Conservation (phyloP, 2,888 invertebrate genomes). For the Drosophila infuscata region DNA sequence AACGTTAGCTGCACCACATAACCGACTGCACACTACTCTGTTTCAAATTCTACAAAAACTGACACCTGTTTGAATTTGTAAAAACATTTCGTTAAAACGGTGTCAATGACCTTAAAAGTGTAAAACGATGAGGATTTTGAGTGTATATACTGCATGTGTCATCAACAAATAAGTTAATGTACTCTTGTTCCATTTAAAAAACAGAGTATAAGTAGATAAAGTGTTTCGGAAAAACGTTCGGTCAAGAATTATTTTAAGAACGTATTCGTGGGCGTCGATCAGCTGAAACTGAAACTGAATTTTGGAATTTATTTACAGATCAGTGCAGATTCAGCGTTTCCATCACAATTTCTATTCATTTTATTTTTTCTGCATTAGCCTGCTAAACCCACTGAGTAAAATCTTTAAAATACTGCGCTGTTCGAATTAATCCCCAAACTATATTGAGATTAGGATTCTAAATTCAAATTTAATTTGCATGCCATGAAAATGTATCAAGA, state of each 20-base stretch:
- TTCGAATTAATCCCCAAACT: not conserved
- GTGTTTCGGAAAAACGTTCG: conserved; percentile 25
- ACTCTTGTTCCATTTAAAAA: not conserved
- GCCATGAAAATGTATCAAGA: not conserved
- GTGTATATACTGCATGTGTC: not conserved
- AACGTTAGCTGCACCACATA: not conserved
- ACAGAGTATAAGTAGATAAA: conserved; percentile 27
- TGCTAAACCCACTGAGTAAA: not conserved
- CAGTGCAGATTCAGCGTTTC: conserved; percentile 7
- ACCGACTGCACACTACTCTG: not conserved
- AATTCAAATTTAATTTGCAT: not conserved
- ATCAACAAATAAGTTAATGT: not conserved
- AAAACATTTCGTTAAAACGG: not conserved
- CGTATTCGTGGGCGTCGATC: conserved; percentile 53
- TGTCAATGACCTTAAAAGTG: not conserved
- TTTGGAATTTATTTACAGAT: conserved; percentile 42
- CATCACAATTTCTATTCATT: conserved; percentile 11
- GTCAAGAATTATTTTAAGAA: conserved; percentile 58
- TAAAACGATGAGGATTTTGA: not conserved
- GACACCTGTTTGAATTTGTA: not conserved
- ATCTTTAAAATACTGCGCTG: not conserved
- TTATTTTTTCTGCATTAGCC: not conserved
- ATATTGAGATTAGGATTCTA: not conserved
- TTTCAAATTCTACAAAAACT: not conserved
- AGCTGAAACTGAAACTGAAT: conserved; percentile 32